These are phyloP conservation scores for Microcebus lehilahytsara DNA, from an alignment of 2,113 vertebrate species.

Conservation along the genomic window DNA sequence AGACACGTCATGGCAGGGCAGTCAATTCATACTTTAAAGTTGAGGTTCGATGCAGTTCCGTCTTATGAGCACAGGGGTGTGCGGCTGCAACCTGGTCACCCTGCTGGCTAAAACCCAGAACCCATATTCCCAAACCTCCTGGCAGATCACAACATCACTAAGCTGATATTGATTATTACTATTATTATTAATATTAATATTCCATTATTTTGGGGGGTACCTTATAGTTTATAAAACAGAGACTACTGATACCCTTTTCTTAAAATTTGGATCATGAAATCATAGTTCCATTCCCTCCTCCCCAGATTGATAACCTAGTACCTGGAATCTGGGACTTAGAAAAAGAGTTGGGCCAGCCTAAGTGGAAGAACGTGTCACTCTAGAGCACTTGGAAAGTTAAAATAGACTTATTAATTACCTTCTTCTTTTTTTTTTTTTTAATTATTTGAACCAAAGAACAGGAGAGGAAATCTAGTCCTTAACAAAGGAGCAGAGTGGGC, in stretches of 20 bases:
- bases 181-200: background rate
- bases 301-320: background rate
- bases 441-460: conserved; percentile 49
- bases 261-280: conserved; percentile 16
- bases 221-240: background rate
- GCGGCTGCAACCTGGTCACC: background rate
- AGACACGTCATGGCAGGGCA: background rate
- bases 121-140: conserved; percentile 5
- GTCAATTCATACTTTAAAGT: background rate
- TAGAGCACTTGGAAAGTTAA: conserved; percentile 9
- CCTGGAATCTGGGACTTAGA: conserved; percentile 40
- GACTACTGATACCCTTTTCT: background rate
- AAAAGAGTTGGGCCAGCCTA: background rate
- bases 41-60: background rate
- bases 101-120: conserved; percentile 20
- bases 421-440: background rate
- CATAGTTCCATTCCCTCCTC: conserved; percentile 21
- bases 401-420: background rate
- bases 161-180: background rate
- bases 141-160: background rate
- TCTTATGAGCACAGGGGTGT: background rate
- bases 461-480: conserved; percentile 26
- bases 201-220: background rate
- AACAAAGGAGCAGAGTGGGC: conserved; percentile 36
- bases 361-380: background rate